These are phyloP conservation scores for Calcarius lapponicus DNA, from an alignment of 2,797 vertebrate genomes.

Conservation along the genomic window DNA sequence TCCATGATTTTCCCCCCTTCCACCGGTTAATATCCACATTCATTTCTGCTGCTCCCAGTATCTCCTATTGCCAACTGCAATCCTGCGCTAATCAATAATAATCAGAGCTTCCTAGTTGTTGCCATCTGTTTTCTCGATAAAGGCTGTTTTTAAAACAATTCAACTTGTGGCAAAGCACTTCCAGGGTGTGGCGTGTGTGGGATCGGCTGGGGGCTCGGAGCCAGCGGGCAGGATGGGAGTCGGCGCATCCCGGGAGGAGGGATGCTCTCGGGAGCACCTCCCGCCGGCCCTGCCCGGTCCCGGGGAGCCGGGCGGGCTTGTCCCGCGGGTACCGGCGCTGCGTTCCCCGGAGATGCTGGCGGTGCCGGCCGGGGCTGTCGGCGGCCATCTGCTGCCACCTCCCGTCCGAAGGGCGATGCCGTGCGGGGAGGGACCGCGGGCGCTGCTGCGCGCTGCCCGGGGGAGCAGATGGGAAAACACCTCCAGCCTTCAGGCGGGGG, in stretches of 20 bases:
- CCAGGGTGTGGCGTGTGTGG: neutral
- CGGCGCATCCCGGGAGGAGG: neutral
- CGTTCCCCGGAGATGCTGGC: neutral
- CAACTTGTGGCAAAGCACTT: neutral
- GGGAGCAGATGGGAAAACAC: neutral
- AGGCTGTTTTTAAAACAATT: neutral
- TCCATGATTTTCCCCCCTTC: neutral
- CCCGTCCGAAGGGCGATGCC: slow-evolving; percentile 3
- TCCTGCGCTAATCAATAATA: slow-evolving; percentile 24
- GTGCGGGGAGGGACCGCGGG: neutral
- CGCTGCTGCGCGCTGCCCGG: neutral
- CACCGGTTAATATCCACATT: neutral
- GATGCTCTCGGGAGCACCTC: neutral
- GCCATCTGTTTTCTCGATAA: neutral
- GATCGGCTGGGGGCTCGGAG: neutral
- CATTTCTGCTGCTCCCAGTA: neutral
- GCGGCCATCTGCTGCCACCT: slow-evolving; percentile 63
- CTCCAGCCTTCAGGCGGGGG: neutral
- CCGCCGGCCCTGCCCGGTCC: neutral
- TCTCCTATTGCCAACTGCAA: neutral
- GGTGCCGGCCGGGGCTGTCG: neutral
- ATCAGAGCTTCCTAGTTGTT: neutral
- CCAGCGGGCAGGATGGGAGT: neutral
- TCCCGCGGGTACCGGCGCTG: neutral
- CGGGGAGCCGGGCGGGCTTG: neutral